phyloP scores from a whole-genome alignment of 2,888 invertebrate genomes.

The Scrobipalpa atriplicella region DNA sequence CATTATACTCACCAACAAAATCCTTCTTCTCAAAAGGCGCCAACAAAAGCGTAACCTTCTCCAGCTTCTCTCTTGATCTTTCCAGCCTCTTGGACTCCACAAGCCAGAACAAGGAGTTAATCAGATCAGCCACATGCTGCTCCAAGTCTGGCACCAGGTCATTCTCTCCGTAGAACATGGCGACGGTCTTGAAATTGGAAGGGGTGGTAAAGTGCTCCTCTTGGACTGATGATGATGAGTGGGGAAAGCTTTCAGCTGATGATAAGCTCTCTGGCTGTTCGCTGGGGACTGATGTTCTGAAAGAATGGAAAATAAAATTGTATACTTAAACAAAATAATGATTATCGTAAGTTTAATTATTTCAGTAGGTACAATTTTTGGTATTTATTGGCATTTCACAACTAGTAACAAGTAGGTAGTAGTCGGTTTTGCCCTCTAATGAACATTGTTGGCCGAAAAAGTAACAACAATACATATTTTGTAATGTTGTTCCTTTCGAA shows the following conservation, averaged over 20 bases:
- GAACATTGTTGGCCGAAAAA: no score
- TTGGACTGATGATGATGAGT: conserved; percentile 65
- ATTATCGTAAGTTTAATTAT: no score
- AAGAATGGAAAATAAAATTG: conserved; percentile 35
- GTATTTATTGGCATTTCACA: no score
- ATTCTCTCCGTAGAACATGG: conserved; percentile 90
- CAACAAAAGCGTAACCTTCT: conserved; percentile 87
- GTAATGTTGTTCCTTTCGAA: no score
- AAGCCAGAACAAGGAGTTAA: conserved; percentile 97
- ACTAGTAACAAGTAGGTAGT: no score
- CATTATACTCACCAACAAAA: conserved; percentile 86
- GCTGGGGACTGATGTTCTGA: conserved; percentile 67
- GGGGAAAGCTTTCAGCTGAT: conserved; percentile 71
- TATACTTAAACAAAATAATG: no score
- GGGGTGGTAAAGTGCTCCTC: conserved; percentile 87
- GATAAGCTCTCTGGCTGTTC: conserved; percentile 73
- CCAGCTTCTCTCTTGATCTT: conserved; percentile 89
- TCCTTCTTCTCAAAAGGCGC: conserved; percentile 98
- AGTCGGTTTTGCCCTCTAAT: no score
- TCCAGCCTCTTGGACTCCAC: conserved; percentile 96
- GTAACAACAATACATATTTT: no score
- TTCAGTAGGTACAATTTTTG: no score
- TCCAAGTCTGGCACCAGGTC: conserved; percentile 89
- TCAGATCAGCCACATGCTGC: conserved; percentile 91
- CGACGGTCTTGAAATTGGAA: conserved; percentile 92